Evolutionary conservation across 2,888 invertebrate genomes (phyloP), one percentile per base, ranked within the genome.

Genomic region (Ennomos erosarius): DNA sequence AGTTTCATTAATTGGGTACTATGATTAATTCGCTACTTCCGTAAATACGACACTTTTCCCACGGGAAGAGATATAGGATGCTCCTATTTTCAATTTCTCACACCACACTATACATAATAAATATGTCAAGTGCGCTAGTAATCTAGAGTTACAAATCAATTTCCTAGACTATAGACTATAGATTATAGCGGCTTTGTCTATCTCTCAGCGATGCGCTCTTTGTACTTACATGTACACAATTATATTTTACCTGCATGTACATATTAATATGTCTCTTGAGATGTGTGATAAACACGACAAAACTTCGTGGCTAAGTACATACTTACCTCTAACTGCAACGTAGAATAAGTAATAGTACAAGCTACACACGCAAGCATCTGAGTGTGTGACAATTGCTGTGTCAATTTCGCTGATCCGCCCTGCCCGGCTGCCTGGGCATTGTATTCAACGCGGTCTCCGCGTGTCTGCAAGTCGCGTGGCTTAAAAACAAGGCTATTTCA

Each of bases 401-500:
- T 78, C 80, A 84, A 79, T 81, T 80, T 79, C 73, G 70, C 76
- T 74, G 75, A 82, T 83, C 76, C 70, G 55, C 64, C 64, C 59
- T 58, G 64, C 64, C 49, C 60, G 66, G 63, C 59, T 59, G 64
- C 64, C 49, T 62, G 66, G 44, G 38, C 33, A 54, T 48, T 44
- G 37, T 44, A 13, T 34, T 26, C 9, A 10, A 39, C 34, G 40
- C 55, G 58, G 59, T 40, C 26, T 53, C 60, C 52, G 73, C 73
- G 71, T 75, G 75, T 67, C 54, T 68, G 63, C 68, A 70, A 74
- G 75, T 78, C 78, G 83, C 81, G 82, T 81, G 82, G 76, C 82
- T 81, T 90, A 85, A 86, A 88, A 90, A 87, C 88, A 82, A 87
- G 83, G 77, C 79, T 78, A 76, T 75, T 67, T 67, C 77, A 74